Conservation (phyloP, 2,797 vertebrate genomes). For the Pitangus sulphuratus region DNA sequence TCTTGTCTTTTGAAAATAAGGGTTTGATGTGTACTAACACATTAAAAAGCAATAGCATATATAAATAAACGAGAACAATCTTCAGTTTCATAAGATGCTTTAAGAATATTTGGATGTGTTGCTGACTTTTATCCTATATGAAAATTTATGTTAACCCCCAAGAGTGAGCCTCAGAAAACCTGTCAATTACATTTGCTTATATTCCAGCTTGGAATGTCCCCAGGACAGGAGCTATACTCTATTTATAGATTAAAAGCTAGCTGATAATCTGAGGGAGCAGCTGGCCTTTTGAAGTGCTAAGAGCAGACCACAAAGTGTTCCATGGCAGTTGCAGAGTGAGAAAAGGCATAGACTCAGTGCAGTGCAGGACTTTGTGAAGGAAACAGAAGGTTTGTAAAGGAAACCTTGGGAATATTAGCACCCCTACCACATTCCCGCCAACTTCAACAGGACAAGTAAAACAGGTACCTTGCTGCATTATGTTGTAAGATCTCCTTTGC, state of each 20-base stretch:
- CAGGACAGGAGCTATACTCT: neutral
- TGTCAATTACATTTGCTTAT: neutral
- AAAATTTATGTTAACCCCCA: neutral
- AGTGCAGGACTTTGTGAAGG: neutral
- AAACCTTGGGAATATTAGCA: neutral
- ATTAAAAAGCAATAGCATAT: neutral
- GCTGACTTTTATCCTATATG: neutral
- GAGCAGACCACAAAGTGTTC: neutral
- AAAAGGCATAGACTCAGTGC: neutral
- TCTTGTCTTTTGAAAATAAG: neutral
- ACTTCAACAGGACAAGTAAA: neutral
- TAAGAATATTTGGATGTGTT: neutral
- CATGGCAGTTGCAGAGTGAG: neutral
- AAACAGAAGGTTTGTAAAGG: neutral
- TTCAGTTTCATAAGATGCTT: neutral
- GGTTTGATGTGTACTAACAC: neutral
- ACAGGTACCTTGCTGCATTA: neutral
- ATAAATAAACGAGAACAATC: neutral
- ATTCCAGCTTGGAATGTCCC: neutral
- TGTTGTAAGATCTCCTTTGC: neutral
- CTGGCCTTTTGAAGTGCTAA: conserved; percentile 31
- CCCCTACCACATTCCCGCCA: neutral
- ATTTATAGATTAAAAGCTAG: conserved; percentile 19
- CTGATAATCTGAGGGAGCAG: conserved; percentile 3
- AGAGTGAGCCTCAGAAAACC: neutral